Base-by-base conservation (phyloP, 37 sponge, comb jelly and placozoan genomes). In the Haliclona indistincta region DNA sequence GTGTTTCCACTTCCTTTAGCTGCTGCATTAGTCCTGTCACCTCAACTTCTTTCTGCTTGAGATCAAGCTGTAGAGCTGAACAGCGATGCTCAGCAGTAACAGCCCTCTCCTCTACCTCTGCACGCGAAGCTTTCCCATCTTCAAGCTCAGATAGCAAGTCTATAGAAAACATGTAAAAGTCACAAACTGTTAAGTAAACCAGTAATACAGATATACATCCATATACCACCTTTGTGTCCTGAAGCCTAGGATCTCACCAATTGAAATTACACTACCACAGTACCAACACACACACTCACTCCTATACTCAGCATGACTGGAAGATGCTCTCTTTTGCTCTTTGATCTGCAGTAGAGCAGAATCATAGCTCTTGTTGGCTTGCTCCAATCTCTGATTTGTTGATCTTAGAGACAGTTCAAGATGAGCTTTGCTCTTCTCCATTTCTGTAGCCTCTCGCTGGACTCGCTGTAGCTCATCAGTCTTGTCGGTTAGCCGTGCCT, bases 61-160 rank as follows among this genome's bases (percentile, higher is more conserved):
- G 35, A 71, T 93, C 93, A 35, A 88, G 58, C 20, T 56, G 22
- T 43, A 78, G 33, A 67, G 79, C 75, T 37, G 84, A 75, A 54
- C 41, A 41, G 41, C 76, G 82, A 47, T 76, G 85, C 49, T 81
- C 80, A 4, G 81, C 75, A 22, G 15, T 19, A 22, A 69, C 79
- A 30, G 62, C 68, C 28, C 75, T 35, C 49, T 63, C 67, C 40
- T 78, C 74, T 2, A 76, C 84, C 38, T 49, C 41, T 30, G 39
- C n/a, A 43, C 77, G 77, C 39, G 75, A 30, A 0, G 56, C 54
- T 22, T 17, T 33, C 76, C 88, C 93, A 3, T 76, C 74, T 33
- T 74, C 69, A 25, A 92, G 68, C 76, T 70, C 58, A 17, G n/a
- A 39, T 37, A 10, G 40, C 3, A 85, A n/a, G 1, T 82, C 83